phyloP scores from a whole-genome alignment of 2,888 invertebrate species.

The Macrophya annulata region DNA sequence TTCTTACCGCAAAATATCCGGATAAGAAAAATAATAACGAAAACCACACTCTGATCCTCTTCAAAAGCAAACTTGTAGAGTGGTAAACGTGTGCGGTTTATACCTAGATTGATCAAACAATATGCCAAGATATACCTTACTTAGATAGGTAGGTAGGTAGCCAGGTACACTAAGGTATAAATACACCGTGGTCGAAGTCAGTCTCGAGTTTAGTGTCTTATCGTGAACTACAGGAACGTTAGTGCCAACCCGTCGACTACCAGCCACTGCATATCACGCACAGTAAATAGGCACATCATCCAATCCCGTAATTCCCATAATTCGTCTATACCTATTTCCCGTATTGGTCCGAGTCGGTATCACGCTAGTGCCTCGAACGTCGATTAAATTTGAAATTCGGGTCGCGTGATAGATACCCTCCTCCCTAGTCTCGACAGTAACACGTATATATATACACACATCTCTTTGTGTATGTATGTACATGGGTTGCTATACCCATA shows the following conservation, averaged over 20 bases:
- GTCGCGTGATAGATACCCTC: conserved; percentile 25
- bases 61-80: neutral
- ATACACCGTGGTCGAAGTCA: neutral
- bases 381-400: conserved; percentile 50
- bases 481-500: too few species aligned
- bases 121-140: neutral
- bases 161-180: neutral
- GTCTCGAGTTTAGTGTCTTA: conserved; percentile 30
- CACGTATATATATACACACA: neutral
- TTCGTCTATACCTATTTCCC: conserved; percentile 41
- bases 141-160: neutral
- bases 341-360: conserved; percentile 49
- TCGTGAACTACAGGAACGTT: conserved; percentile 9
- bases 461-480: neutral
- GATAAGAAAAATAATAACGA: neutral
- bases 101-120: conserved; percentile 45
- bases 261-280: conserved; percentile 16
- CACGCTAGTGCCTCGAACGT: conserved; percentile 42
- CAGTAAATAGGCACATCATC: conserved; percentile 23
- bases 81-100: neutral
- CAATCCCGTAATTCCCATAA: conserved; percentile 48
- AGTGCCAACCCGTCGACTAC: conserved; percentile 42
- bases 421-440: too few species aligned
- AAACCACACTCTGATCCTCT: neutral
- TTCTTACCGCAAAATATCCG: neutral